Evolutionary conservation across 2,113 vertebrate genomes (phyloP).

Genomic region (Thryonomys swinderianus): DNA sequence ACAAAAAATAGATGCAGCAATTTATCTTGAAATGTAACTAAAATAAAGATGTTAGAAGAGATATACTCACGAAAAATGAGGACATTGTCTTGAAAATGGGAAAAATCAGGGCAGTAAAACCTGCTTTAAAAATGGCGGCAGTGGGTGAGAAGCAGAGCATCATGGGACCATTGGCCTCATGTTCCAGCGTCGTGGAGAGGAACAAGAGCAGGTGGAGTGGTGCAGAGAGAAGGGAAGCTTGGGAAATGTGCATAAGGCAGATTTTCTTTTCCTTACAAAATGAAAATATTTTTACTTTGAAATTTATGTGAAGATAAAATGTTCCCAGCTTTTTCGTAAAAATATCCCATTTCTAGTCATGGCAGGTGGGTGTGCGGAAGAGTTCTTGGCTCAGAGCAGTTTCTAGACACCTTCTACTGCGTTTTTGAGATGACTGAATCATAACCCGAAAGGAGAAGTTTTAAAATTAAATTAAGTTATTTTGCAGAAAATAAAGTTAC

Average conservation of each 20-base stretch:
- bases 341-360: not conserved
- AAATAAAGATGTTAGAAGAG: not conserved
- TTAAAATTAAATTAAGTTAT: not conserved
- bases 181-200: not conserved
- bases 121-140: not conserved
- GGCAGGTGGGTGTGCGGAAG: not conserved
- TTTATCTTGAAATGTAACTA: not conserved
- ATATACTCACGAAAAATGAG: not conserved
- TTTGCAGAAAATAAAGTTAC: not conserved
- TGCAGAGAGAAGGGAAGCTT: not conserved
- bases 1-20: not conserved
- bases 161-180: not conserved
- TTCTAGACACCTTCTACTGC: not conserved
- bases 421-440: not conserved
- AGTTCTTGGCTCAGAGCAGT: not conserved
- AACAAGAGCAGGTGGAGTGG: not conserved
- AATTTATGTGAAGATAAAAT: not conserved
- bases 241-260: not conserved
- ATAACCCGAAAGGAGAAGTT: not conserved
- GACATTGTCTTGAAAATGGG: not conserved
- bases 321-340: not conserved
- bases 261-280: slow-evolving; percentile 14
- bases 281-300: not conserved
- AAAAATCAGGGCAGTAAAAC: not conserved
- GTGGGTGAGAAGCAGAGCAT: not conserved